Evolutionary conservation across 2,888 invertebrate genomes (phyloP).

Genomic region (Tipula lateralis): DNA sequence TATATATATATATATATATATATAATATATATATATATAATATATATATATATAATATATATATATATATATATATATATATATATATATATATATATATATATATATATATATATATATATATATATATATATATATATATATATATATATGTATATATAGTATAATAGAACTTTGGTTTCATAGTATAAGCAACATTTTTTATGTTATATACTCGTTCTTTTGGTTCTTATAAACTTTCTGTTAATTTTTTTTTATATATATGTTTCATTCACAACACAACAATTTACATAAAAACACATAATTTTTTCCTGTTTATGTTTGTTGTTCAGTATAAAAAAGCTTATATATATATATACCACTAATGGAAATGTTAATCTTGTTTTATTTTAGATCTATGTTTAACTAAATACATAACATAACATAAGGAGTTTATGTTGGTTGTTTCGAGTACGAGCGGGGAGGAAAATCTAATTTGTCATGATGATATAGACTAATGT

Average conservation of each 20-base stretch:
- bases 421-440: not conserved
- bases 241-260: not conserved
- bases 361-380: constrained; percentile 24
- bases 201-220: constrained; percentile 13
- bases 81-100: too few species aligned
- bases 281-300: constrained; percentile 24
- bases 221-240: not conserved
- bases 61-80: too few species aligned
- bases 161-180: not conserved
- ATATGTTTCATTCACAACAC: constrained; percentile 24
- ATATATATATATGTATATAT: too few species aligned
- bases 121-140: too few species aligned
- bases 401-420: not conserved
- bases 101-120: too few species aligned
- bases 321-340: not conserved
- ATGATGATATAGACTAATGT: not conserved
- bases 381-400: not conserved
- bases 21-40: too few species aligned
- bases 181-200: not conserved
- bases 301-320: constrained; percentile 24
- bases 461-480: not conserved
- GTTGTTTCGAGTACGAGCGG: not conserved
- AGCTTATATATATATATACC: not conserved
- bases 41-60: too few species aligned
- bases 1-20: too few species aligned